Percentiles rank a stretch among this genome's conserved stretches.
Conservation (phyloP, 2,888 invertebrate species). For the Tenthredo scrophulariae region DNA sequence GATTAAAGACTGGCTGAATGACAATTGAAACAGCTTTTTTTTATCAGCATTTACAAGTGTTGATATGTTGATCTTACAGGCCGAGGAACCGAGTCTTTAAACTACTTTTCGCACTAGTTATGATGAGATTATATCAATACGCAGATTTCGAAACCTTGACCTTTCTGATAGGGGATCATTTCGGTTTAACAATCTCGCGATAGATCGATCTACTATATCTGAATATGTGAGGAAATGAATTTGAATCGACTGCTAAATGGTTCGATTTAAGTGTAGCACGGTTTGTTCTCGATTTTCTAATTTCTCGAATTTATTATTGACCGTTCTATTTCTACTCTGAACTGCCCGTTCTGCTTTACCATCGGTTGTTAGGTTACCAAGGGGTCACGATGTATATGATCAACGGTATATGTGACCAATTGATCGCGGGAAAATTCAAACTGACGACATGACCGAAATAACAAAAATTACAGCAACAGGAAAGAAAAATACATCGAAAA, state of each 20-base stretch:
- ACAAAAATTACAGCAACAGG: background rate
- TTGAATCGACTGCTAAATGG: background rate
- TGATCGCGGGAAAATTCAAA: slow-evolving; percentile 47
- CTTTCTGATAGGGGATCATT: background rate
- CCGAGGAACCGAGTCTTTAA: background rate
- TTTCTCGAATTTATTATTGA: background rate
- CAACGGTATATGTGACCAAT: background rate
- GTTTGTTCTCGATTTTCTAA: background rate
- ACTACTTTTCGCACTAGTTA: background rate
- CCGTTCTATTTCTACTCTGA: background rate
- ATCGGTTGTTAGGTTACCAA: background rate
- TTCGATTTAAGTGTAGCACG: background rate
- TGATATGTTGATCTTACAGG: background rate
- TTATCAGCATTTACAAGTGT: slow-evolving; percentile 18
- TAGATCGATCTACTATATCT: background rate
- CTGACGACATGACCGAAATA: slow-evolving; percentile 37
- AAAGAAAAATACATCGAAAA: background rate
- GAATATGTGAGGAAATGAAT: background rate
- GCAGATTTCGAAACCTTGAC: background rate
- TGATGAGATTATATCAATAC: background rate
- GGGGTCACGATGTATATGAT: background rate
- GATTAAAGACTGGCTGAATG: background rate
- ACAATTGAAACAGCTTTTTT: background rate
- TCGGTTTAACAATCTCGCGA: background rate
- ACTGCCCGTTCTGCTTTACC: background rate